Conservation (phyloP, 2,888 invertebrate genomes). For the Endomychus coccineus region DNA sequence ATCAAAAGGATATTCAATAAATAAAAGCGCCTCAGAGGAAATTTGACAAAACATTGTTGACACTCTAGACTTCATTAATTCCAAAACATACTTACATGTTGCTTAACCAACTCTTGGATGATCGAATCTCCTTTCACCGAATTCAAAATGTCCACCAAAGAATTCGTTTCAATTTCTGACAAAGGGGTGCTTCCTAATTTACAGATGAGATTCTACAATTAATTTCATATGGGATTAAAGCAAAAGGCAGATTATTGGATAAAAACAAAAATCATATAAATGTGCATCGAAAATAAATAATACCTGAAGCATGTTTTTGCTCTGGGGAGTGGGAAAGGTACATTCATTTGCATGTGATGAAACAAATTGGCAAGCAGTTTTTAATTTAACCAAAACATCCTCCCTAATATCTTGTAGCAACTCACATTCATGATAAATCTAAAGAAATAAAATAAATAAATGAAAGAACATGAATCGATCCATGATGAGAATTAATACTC, state of each 20-base stretch:
- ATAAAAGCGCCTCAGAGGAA: no score
- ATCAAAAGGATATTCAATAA: no score
- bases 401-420: slow-evolving; percentile 46
- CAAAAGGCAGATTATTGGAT: no score
- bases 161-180: slow-evolving; percentile 55
- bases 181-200: no score
- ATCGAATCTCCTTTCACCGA: slow-evolving; percentile 60
- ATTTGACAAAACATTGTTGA: no score
- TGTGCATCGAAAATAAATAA: slow-evolving; percentile 24
- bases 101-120: slow-evolving; percentile 61
- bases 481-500: slow-evolving; percentile 33
- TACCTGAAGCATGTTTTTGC: slow-evolving; percentile 39
- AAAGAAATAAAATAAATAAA: slow-evolving; percentile 34
- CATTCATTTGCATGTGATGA: slow-evolving; percentile 36
- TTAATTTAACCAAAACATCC: slow-evolving; percentile 34
- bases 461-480: no score
- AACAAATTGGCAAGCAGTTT: slow-evolving; percentile 35
- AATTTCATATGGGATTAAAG: no score
- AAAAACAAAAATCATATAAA: no score
- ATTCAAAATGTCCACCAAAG: slow-evolving; percentile 57
- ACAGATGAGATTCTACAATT: no score
- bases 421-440: slow-evolving; percentile 62
- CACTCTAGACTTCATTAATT: no score
- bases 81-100: slow-evolving; percentile 72
- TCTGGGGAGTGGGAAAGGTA: slow-evolving; percentile 35